Base-by-base conservation (phyloP, 2,888 invertebrate species). In the Drosophila basisetae region DNA sequence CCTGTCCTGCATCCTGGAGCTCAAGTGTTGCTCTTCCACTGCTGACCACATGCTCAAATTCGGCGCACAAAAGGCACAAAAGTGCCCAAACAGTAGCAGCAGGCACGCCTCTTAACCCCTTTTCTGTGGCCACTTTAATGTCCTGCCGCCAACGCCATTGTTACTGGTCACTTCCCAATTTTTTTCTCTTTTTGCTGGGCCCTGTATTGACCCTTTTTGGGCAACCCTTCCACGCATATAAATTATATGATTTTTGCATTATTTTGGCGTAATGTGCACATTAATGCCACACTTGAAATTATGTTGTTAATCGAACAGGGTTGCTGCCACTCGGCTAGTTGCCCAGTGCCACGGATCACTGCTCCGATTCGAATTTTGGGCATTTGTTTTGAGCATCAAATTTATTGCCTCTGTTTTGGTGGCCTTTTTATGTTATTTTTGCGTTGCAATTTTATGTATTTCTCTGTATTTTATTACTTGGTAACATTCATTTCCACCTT, bases 231-330 rank as follows among this genome's bases (percentile, higher is more conserved):
- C 54, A 28, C 53, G 52, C 68, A 70, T 71, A 89, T 89, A 83
- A 89, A 73, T 84, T 85, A 88, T 88, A 88, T 88, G 86, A 88
- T 85, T 91, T 85, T 77, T 89, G 85, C 86, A 89, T 88, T 88
- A 91, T 83, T 90, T 90, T 79, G 88, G 86, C 90, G 81, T 88
- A 88, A 91, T 88, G 88, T 82, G 83, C 75, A 74, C 88, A 88
- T 85, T 91, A 88, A 88, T 80, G 90, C 89, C 91, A 78, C 82
- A 79, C 90, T 88, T 76, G 73, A 83, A 88, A 89, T 88, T 77
- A 88, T 91, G 90, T 89, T 88, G 88, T 91, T 88, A 88, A 90
- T 87, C 76, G 87, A 68, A 78, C 50, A 59, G 83, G 73, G 68
- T 76, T 69, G 68, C 5, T 41, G 4, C 37, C 47, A 41, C 28